Evolutionary conservation across 1,140 invertebrate genomes (phyloP).

Genomic region (Venustaconcha ellipsiformis): DNA sequence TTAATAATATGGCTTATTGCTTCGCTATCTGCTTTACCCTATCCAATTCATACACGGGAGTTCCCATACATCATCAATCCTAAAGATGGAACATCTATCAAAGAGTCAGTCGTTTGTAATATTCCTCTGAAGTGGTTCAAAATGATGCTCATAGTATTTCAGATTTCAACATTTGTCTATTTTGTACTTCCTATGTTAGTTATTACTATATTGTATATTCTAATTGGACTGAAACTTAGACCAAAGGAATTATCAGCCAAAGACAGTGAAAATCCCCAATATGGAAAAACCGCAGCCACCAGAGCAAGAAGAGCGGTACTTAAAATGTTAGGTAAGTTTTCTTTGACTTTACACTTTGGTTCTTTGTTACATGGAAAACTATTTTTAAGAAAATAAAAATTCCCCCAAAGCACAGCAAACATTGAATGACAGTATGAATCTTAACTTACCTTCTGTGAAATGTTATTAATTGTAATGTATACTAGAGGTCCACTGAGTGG

Average conservation of each 20-base stretch:
- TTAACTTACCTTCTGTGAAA: too few relatives aligned
- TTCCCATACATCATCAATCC: constrained; percentile 50
- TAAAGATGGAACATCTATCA: constrained; percentile 40
- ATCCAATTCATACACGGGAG: constrained; percentile 60
- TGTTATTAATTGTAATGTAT: too few relatives aligned
- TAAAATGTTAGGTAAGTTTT: constrained; percentile 39
- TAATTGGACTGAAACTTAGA: constrained; percentile 67
- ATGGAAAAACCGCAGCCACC: constrained; percentile 17
- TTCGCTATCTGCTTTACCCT: constrained; percentile 82
- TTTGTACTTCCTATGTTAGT: constrained; percentile 69
- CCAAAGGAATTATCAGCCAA: constrained; percentile 40
- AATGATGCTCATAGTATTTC: constrained; percentile 51
- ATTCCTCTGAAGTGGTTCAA: constrained; percentile 51
- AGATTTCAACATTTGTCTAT: constrained; percentile 67
- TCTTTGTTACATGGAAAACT: too few relatives aligned
- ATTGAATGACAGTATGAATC: too few relatives aligned
- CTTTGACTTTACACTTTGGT: too few relatives aligned
- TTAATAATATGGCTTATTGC: constrained; percentile 83
- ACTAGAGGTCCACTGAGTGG: too few relatives aligned
- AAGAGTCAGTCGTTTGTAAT: constrained; percentile 62
- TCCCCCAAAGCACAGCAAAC: too few relatives aligned
- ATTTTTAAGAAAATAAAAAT: too few relatives aligned
- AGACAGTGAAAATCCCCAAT: constrained; percentile 11
- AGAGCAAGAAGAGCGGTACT: constrained; percentile 29
- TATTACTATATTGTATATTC: constrained; percentile 67